Evolutionary conservation across 2,888 invertebrate species (phyloP), one percentile per base, ranked within the genome.

Genomic region (Myopa tessellatipennis): DNA sequence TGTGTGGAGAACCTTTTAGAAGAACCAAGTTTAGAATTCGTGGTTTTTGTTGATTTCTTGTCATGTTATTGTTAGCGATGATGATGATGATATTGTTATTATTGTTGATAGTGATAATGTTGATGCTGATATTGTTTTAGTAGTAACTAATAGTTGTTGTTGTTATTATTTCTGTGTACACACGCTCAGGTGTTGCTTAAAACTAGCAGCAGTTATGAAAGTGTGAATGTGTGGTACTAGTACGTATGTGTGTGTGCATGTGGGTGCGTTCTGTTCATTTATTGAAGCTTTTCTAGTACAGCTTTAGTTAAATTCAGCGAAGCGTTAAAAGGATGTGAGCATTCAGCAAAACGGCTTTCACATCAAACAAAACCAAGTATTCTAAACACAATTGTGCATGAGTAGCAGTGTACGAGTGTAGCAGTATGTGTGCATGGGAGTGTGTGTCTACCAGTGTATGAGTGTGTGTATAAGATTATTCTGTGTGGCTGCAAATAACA

Each of bases 181-280:
- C 26, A 26, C 26, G 26, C 26, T 26, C 2, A 1, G 26, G 26
- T 26, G 26, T 26, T 26, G 26, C 26, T 26, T 1, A 26, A 26
- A 26, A 26, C 26, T 26, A 26, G 26, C 26, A 26, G 26, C 26
- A 26, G 26, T 26, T 26, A 10, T 50, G 14, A 50, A 50, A 3
- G 50, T 14, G 50, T 50, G 50, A 50, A 50, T 50, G 50, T 14
- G 50, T 8, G 14, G 50, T 40, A 67, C 72, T 1, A 18, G 34
- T 14, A 52, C 14, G 58, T 40, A 71, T 80, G 55, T 69, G 52
- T 74, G 67, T 60, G 40, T 72, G 73, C 71, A 73, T 26, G 78
- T 72, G 60, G 70, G 50, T 79, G 78, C 79, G 16, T 55, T n/a
- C 16, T 45, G 10, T 45, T 6, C 45, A 45, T 45, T 45, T 45